Evolutionary conservation across 2,113 vertebrate genomes (phyloP), one percentile per base, ranked within the genome.

Genomic region (Eulemur rufifrons): DNA sequence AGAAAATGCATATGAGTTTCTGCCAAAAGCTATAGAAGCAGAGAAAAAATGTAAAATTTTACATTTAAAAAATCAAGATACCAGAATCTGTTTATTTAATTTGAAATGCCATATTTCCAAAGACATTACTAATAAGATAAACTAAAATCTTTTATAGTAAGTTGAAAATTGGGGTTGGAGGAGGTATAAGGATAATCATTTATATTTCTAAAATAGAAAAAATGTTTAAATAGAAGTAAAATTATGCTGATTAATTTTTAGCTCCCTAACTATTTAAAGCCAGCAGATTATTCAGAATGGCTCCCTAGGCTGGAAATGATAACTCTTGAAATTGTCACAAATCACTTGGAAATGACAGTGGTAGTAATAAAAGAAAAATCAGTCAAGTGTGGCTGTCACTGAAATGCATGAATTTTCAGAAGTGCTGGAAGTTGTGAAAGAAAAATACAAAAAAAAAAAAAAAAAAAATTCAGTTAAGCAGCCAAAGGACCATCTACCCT

Each of bases 191-290:
- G 20, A 29, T 85, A 59, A 76, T 89, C 68, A 92, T 80, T 85
- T 91, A 37, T n/a, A 85, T 90, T 93, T 97, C 18, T 83, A 61
- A 94, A 96, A 80, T 61, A 90, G 63, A 63, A 93, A 77, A 61
- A 61, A 21, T 34, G 0, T 47, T 32, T 64, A 47, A 59, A 63
- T 77, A 71, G 63, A 86, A 92, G 71, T 74, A 82, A 66, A 96
- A 96, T 86, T 92, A 47, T 74, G 8, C 76, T 56, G n/a, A 32
- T 69, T 63, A 11, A 73, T 76, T 5, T n/a, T 82, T 78, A 93
- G n/a, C 54, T 42, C 27, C 17, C 23, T 83, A 74, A 39, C 27
- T 82, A 17, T 68, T 63, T 86, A 89, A 86, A 52, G 37, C 32
- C 3, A 63, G 17, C 47, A 63, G n/a, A 85, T 92, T 66, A 34